Percentiles rank a stretch among this genome's conserved stretches.
phyloP scores from a whole-genome alignment of 1,140 invertebrate genomes.

The Tetramorium alpestre region DNA sequence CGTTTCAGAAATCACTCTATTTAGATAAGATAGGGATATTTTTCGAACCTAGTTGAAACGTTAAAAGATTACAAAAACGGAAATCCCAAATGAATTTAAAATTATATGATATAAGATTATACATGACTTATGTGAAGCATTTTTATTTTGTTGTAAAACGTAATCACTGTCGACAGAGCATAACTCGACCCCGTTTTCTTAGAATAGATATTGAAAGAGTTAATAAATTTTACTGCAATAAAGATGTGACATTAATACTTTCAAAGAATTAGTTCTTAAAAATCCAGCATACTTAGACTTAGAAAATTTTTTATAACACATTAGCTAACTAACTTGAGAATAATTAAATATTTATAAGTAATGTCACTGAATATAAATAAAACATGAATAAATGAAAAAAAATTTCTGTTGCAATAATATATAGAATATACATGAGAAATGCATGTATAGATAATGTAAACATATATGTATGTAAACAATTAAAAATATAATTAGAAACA shows the following conservation, averaged over 20 bases:
- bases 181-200: background rate
- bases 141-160: background rate
- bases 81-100: background rate
- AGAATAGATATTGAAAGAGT: background rate
- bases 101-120: background rate
- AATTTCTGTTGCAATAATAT: background rate
- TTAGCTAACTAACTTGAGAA: too few species aligned
- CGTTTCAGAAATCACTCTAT: background rate
- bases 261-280: conserved; percentile 26
- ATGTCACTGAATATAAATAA: background rate
- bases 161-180: background rate
- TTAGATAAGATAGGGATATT: conserved; percentile 1
- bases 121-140: background rate
- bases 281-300: background rate
- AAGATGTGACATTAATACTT: background rate
- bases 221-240: background rate
- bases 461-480: background rate
- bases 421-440: background rate
- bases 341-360: background rate
- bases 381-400: background rate
- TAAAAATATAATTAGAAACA: background rate
- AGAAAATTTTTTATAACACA: background rate
- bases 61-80: background rate
- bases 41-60: background rate
- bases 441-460: background rate